Conservation (phyloP, 2,797 vertebrate genomes). For the Momotus momota region DNA sequence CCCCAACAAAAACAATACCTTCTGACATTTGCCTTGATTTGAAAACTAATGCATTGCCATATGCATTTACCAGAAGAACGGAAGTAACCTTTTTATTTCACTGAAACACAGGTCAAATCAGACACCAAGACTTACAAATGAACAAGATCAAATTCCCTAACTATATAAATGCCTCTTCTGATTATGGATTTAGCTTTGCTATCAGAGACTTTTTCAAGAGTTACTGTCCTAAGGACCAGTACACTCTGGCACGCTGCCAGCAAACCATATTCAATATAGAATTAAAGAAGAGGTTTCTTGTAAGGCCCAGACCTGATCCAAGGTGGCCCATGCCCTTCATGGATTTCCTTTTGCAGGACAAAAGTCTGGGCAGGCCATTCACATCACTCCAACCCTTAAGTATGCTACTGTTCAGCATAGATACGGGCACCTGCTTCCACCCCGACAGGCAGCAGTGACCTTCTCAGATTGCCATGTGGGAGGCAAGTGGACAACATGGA, state of each 20-base stretch:
- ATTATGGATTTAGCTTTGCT: background rate
- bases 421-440: background rate
- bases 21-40: background rate
- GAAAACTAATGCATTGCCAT: background rate
- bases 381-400: background rate
- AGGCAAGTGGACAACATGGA: background rate
- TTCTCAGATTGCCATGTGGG: constrained; percentile 39
- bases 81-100: background rate
- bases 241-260: background rate
- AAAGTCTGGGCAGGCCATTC: background rate
- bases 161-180: background rate
- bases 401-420: background rate
- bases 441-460: constrained; percentile 21
- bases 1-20: background rate
- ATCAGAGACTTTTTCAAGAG: background rate
- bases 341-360: background rate
- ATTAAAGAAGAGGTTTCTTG: fast-evolving
- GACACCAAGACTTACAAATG: background rate
- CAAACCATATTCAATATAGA: background rate
- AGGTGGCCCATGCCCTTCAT: background rate
- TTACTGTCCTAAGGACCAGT: background rate
- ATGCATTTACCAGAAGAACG: background rate
- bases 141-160: background rate
- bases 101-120: background rate
- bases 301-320: background rate